Conservation (phyloP, 2,888 invertebrate species). For the Hirtodrosophila duncani region DNA sequence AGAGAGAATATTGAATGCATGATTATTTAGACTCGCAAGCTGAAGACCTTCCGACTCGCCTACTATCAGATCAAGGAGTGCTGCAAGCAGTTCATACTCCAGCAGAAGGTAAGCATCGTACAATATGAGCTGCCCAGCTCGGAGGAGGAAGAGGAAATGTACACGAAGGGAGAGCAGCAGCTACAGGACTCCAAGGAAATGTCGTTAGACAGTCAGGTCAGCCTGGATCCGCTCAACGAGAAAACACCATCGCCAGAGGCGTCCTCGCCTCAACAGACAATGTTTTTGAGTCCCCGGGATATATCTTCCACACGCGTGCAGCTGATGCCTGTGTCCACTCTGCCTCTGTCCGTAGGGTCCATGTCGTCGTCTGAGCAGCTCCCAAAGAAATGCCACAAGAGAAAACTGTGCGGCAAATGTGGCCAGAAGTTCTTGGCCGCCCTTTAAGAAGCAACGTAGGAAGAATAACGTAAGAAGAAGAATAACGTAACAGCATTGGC, state of each 20-base stretch:
- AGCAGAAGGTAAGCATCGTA: conserved; percentile 43
- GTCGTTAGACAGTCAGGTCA: background rate
- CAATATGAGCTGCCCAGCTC: conserved; percentile 53
- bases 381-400: background rate
- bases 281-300: too few species aligned
- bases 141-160: conserved; percentile 36
- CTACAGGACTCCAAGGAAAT: background rate
- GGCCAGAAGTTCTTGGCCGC: conserved; percentile 75
- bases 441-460: too few species aligned
- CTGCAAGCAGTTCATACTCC: conserved; percentile 58
- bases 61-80: conserved; percentile 62
- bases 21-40: conserved; percentile 35
- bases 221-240: background rate
- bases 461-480: too few species aligned
- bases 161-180: background rate
- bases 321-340: too few species aligned
- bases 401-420: conserved; percentile 43
- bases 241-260: too few species aligned
- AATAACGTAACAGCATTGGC: too few species aligned
- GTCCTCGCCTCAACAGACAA: too few species aligned
- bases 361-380: background rate
- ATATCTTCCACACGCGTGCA: too few species aligned
- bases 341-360: too few species aligned
- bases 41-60: conserved; percentile 47
- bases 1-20: too few species aligned